A percentile compares a stretch with the other conserved stretches of the same genome.
phyloP scores from a whole-genome alignment of 92 coral and sea anemone genomes.

The Porites rus region DNA sequence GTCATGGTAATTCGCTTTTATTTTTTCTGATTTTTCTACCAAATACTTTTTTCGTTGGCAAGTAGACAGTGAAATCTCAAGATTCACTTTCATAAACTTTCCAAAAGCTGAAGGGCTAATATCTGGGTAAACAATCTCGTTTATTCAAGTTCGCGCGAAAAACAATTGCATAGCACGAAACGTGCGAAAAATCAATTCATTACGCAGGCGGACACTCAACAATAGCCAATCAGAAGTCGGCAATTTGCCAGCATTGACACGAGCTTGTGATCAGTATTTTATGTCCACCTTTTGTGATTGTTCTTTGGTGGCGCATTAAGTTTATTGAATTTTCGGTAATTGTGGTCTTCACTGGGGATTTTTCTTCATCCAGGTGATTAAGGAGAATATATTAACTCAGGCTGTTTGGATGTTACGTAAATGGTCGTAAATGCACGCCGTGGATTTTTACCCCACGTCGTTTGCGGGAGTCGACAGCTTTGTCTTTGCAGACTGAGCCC shows the following conservation, averaged over 20 bases:
- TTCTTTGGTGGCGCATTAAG: not conserved
- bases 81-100: not conserved
- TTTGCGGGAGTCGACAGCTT: conserved; percentile 4
- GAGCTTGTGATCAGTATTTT: not conserved
- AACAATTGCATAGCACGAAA: not conserved
- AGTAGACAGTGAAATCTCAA: not conserved
- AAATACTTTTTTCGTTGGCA: not conserved
- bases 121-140: not conserved
- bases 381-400: conserved; percentile 5
- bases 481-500: not conserved
- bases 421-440: conserved; percentile 29
- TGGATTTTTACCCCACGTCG: not conserved
- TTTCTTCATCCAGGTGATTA: conserved; percentile 12
- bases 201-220: conserved; percentile 30
- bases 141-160: not conserved
- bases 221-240: conserved; percentile 41
- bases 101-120: not conserved
- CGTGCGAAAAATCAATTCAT: conserved; percentile 38
- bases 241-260: conserved; percentile 27
- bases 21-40: not conserved
- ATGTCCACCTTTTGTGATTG: not conserved
- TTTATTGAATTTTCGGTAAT: not conserved
- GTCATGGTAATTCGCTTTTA: no score
- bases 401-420: conserved; percentile 33
- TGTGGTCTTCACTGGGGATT: conserved; percentile 10